phyloP scores from a whole-genome alignment of 2,888 invertebrate species.

The Ptychoptera contaminata region DNA sequence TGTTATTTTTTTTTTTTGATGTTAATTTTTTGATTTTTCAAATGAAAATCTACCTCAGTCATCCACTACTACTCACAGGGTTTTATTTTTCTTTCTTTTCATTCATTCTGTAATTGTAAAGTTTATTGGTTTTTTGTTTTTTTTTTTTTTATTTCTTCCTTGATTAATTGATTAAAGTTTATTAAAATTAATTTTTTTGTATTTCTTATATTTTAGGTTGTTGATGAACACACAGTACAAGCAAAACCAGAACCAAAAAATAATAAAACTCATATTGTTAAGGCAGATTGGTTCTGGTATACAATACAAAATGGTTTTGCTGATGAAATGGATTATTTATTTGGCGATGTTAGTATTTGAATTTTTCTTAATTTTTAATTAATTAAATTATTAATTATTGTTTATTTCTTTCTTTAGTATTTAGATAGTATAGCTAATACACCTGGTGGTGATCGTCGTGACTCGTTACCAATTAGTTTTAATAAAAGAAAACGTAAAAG shows the following conservation, averaged over 20 bases:
- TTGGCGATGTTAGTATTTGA: slow-evolving; percentile 56
- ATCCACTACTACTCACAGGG: too few relatives aligned
- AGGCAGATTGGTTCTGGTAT: slow-evolving; percentile 97
- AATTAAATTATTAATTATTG: not conserved
- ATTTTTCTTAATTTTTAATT: not conserved
- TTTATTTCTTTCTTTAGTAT: slow-evolving; percentile 17
- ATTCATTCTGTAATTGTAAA: too few relatives aligned
- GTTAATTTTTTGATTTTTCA: too few relatives aligned
- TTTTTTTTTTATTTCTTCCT: not conserved
- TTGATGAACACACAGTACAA: slow-evolving; percentile 62
- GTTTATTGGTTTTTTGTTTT: not conserved
- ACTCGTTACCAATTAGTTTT: slow-evolving; percentile 36
- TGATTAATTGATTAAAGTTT: not conserved
- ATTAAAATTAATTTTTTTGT: not conserved
- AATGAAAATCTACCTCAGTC: too few relatives aligned
- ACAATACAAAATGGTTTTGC: slow-evolving; percentile 93
- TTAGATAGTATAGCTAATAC: slow-evolving; percentile 31
- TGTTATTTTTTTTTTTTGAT: too few relatives aligned
- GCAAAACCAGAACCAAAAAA: slow-evolving; percentile 53
- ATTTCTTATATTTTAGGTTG: slow-evolving; percentile 42
- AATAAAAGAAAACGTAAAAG: slow-evolving; percentile 69
- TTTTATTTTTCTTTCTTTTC: too few relatives aligned
- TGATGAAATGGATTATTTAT: slow-evolving; percentile 77
- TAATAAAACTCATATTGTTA: slow-evolving; percentile 58
- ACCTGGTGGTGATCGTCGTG: slow-evolving; percentile 35